These are phyloP conservation scores for Glaucidium brasilianum DNA, from an alignment of 2,113 vertebrate genomes.

Conservation along the genomic window DNA sequence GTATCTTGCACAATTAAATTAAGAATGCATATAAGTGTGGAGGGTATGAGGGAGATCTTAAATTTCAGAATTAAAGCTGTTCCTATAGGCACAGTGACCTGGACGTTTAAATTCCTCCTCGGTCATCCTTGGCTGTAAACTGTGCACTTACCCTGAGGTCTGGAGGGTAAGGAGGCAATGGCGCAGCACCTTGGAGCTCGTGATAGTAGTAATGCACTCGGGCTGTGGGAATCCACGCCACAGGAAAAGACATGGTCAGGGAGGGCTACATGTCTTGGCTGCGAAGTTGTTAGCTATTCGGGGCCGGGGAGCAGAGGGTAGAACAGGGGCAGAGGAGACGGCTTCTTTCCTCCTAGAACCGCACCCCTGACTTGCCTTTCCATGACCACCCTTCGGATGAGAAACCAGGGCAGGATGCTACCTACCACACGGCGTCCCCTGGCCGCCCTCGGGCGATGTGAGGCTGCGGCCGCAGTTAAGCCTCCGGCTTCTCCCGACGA, in stretches of 20 bases:
- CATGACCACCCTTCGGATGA: accelerated
- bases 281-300: background rate
- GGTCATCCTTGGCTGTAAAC: background rate
- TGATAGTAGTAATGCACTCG: too few species aligned
- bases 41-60: too few species aligned
- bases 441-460: background rate
- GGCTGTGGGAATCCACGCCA: too few species aligned
- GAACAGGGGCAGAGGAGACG: background rate
- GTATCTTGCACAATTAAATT: background rate
- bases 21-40: background rate
- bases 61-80: background rate
- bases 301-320: background rate
- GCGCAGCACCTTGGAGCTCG: background rate
- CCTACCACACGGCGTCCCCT: background rate
- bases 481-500: background rate
- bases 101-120: background rate
- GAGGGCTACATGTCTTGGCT: background rate
- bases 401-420: too few species aligned
- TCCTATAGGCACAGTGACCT: background rate
- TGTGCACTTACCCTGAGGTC: too few species aligned
- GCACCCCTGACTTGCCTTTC: accelerated
- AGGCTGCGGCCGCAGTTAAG: background rate
- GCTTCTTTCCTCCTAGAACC: too few species aligned
- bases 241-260: background rate
- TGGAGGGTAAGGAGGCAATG: background rate